These are phyloP conservation scores for Allophyes oxyacanthae DNA, from an alignment of 2,888 invertebrate genomes.

Conservation along the genomic window DNA sequence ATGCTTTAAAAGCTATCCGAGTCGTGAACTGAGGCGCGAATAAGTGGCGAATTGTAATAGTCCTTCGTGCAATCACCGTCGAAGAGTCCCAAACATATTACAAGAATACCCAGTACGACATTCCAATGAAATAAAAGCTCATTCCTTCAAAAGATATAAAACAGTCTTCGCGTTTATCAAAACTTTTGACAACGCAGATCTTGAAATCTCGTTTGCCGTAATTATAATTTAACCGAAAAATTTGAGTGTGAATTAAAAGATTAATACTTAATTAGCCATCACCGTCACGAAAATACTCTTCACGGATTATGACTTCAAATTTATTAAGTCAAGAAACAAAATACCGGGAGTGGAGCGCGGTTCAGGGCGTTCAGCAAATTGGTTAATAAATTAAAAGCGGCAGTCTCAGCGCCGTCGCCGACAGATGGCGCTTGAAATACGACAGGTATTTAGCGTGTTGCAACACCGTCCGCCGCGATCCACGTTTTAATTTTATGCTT, in stretches of 20 bases:
- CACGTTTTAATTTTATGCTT: constrained; percentile 88
- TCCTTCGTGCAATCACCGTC: constrained; percentile 60
- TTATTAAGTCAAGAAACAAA: constrained; percentile 87
- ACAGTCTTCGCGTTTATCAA: constrained; percentile 30
- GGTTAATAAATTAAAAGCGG: constrained; percentile 88
- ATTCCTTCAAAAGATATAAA: constrained; percentile 52
- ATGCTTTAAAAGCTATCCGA: constrained; percentile 56
- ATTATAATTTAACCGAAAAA: constrained; percentile 41
- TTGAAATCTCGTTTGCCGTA: constrained; percentile 23
- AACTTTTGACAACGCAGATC: constrained; percentile 28
- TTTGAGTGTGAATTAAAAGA: constrained; percentile 50
- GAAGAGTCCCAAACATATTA: constrained; percentile 44
- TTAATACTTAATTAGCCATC: constrained; percentile 67
- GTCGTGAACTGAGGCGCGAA: constrained; percentile 63
- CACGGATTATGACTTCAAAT: constrained; percentile 81
- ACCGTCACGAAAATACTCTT: constrained; percentile 72
- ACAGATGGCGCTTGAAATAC: constrained; percentile 88
- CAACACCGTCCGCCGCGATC: constrained; percentile 84
- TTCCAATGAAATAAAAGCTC: constrained; percentile 53
- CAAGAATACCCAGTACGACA: constrained; percentile 51
- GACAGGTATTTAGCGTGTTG: constrained; percentile 89
- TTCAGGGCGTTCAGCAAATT: constrained; percentile 85
- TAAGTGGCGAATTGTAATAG: constrained; percentile 69
- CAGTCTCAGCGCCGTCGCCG: constrained; percentile 86
- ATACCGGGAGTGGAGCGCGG: constrained; percentile 78